Evolutionary conservation across 2,113 vertebrate genomes (phyloP), one percentile per base, ranked within the genome.

Genomic region (Pelmatolapia mariae): DNA sequence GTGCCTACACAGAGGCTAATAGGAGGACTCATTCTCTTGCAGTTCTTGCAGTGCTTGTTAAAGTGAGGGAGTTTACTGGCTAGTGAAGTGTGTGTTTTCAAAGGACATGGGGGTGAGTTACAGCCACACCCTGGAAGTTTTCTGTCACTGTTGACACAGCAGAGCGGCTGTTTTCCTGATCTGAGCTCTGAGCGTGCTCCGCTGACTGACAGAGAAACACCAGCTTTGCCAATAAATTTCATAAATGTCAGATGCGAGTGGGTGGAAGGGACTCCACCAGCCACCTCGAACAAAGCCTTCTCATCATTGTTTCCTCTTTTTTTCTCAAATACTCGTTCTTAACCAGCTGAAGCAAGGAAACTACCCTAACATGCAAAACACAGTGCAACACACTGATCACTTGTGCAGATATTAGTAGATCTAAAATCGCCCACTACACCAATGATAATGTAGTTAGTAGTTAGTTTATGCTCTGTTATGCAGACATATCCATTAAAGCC

Each of bases 121-220:
- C 89, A 81, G 80, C 92, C 84, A 22, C 93, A 91, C 92, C 91
- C 87, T 90, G 95, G 93, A 95, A 91, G 91, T 89, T 90, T 94
- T 95, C 92, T 85, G 93, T 95, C 95, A 94, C 45, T 81, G 93
- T 89, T 92, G 89, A 96, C 94, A 94, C 84, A 94, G 87, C 85
- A 61, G 90, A 92, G 80, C 16, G 89, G 86, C 91, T 91, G 89
- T 91, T 93, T 92, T 94, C 91, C 93, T 94, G 81, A 92, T 63
- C 90, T 88, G 81, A 54, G 84, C 40, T 15, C 85, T 26, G 91
- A 91, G 86, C 73, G 31, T 56, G 83, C 87, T 90, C 80, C 71
- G 78, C 76, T 91, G 92, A 95, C 90, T 91, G 94, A 95, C 93
- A 63, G 63, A 88, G 56, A 11, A 66, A 76, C 91, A 90, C 92